phyloP scores from a whole-genome alignment of 2,888 invertebrate genomes.

The Branchipolynoe longqiensis region DNA sequence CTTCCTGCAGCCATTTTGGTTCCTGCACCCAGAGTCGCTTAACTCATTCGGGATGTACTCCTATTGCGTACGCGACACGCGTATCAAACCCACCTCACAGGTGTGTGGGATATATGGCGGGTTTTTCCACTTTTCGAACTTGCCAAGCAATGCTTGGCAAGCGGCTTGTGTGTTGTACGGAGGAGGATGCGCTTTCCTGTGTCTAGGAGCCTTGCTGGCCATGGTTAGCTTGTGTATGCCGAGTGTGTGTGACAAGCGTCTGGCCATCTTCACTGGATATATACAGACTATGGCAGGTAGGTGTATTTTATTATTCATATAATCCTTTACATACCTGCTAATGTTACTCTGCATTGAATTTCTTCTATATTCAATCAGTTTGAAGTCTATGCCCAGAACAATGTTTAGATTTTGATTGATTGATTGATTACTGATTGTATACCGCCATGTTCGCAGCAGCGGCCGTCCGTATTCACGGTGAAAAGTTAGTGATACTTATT shows the following conservation, averaged over 20 bases:
- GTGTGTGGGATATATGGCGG: constrained; percentile 70
- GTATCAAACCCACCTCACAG: constrained; percentile 55
- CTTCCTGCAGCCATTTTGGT: constrained; percentile 82
- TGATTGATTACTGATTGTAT: too few species aligned
- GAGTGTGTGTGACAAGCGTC: constrained; percentile 66
- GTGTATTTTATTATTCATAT: too few species aligned
- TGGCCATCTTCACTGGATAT: constrained; percentile 70
- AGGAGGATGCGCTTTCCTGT: constrained; percentile 73
- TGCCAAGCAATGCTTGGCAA: constrained; percentile 74
- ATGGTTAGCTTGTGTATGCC: constrained; percentile 69
- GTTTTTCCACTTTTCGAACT: constrained; percentile 66
- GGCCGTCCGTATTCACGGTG: too few species aligned
- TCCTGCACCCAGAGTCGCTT: constrained; percentile 74
- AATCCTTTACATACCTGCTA: too few species aligned
- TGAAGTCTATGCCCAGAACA: too few species aligned
- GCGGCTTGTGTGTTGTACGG: constrained; percentile 74
- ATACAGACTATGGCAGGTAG: constrained; percentile 74
- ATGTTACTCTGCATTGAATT: too few species aligned
- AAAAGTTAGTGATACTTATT: too few species aligned
- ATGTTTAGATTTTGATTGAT: too few species aligned
- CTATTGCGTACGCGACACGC: constrained; percentile 71
- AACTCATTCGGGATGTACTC: constrained; percentile 76
- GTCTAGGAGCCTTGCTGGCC: constrained; percentile 69
- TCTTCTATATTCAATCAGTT: too few species aligned
- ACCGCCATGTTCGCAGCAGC: too few species aligned